Evolutionary conservation across 2,113 vertebrate genomes (phyloP), one percentile per base, ranked within the genome.

Genomic region (Anguilla japonica): DNA sequence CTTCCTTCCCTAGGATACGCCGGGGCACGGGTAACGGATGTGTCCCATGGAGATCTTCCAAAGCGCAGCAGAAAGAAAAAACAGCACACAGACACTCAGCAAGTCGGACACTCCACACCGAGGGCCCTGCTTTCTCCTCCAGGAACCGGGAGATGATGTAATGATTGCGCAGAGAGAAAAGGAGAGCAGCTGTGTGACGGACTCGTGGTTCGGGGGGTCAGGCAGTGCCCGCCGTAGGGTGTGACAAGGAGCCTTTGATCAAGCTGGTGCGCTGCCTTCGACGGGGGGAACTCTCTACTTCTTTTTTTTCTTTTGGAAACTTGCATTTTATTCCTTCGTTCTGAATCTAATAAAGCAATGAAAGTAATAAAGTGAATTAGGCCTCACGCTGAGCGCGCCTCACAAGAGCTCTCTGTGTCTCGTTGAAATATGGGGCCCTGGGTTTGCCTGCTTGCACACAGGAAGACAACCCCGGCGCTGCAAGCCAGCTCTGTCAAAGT

Each of bases 1-100:
- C 91, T 92, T 94, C 92, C 93, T 88, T 89, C 87, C 93, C 87
- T 84, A 90, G 88, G 89, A 93, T 90, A 90, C 91, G 87, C 88
- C 22, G 7, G 92, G 92, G 93, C 88, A 91, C 88, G 89, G 90
- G 91, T 90, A 34, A 91, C 93, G 93, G 95, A 95, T 93, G 89
- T 91, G 85, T 91, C 88, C 88, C 60, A 84, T 91, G 88, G 92
- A 88, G 91, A 90, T 89, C 83, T 80, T 89, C 39, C 56, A 57
- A n/a, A 13, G 15, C 46, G 39, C 87, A 63, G 79, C 87, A 67
- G 85, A 89, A 85, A 41, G 84, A 91, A 89, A 87, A 34, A 34
- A 34, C 34, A 34, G 34, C 34, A 91, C 91, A 18, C 89, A 90
- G 89, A 86, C 18, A 15, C 79, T 80, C 79, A 20, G 6, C 79